Evolutionary conservation across 1,140 invertebrate genomes (phyloP), one percentile per base, ranked within the genome.

Genomic region (Drosophila micromelanica): DNA sequence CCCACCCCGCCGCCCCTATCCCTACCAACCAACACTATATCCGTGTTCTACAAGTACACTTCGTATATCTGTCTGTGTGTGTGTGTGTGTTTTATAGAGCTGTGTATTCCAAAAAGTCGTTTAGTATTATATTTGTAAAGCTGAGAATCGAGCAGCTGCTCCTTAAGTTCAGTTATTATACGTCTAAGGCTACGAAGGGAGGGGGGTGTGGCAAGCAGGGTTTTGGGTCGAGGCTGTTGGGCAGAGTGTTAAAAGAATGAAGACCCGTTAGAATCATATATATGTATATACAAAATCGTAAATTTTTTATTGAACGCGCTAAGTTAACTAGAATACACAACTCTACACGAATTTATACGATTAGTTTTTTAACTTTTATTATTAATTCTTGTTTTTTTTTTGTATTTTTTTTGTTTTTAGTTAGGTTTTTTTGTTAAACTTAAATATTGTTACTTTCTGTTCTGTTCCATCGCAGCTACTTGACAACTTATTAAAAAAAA

Each of bases 251-350:
- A 2, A 11, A 13, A 27, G 15, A 20, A 56, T 37, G 27, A 12
- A 23, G 30, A 67, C 43, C 30, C 13, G 48, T 8, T 2, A 48
- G 11, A 48, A 7, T 42, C 55, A 20, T 37, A 7, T 37, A 7
- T 61, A 3, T 63, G 55, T 55, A 55, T 65, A 55, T 54, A 65
- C 51, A 55, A 55, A 37, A 64, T 57, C 43, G 17, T 62, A 30
- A 62, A 62, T 23, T 27, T 38, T 17, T 49, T 57, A 57, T 57
- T 57, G 55, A 42, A 63, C 46, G 11, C 38, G 13, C 46, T 42
- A 27, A 62, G 48, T 40, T 65, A 37, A 27, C 43, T 68, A 61
- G 38, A 61, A 69, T 69, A 69, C 65, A 69, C 65, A 69, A 69
- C 65, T 69, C 57, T 69, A 69, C 46, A 35, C 56, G 13, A 56